These are phyloP conservation scores for Lithobius niger DNA, from an alignment of 1,140 invertebrate genomes.

Conservation along the genomic window DNA sequence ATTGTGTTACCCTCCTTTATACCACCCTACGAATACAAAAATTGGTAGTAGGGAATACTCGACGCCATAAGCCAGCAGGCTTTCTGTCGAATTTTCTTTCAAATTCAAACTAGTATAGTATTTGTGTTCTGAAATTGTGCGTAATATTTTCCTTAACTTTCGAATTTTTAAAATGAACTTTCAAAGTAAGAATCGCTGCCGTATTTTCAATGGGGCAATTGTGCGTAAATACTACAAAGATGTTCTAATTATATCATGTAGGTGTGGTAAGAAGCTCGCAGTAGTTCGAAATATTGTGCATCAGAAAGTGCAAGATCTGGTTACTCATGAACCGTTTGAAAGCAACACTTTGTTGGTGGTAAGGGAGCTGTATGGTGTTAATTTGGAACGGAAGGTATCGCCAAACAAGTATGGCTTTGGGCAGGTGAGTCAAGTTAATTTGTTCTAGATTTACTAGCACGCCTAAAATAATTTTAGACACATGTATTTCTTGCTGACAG, in stretches of 20 bases:
- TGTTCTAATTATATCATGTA: conserved; percentile 19
- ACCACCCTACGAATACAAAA: too few species aligned
- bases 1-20: too few species aligned
- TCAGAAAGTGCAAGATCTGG: conserved; percentile 27
- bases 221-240: neutral
- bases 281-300: conserved; percentile 32
- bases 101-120: too few species aligned
- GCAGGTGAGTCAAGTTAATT: conserved; percentile 33
- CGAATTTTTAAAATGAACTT: too few species aligned
- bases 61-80: too few species aligned
- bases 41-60: too few species aligned
- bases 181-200: too few species aligned
- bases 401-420: conserved; percentile 35
- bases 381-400: conserved; percentile 24
- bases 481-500: conserved; percentile 8
- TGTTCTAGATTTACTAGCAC: neutral
- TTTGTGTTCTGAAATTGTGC: too few species aligned
- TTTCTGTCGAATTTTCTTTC: too few species aligned
- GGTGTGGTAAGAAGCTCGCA: conserved; percentile 33
- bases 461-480: neutral
- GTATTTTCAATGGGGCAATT: too few species aligned
- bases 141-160: too few species aligned
- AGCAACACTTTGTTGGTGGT: neutral
- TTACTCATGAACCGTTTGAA: neutral
- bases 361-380: conserved; percentile 24